Percentiles rank a stretch among this genome's conserved stretches.
Evolutionary conservation across 2,888 invertebrate species (phyloP).

Genomic region (Odontocolon sp.): DNA sequence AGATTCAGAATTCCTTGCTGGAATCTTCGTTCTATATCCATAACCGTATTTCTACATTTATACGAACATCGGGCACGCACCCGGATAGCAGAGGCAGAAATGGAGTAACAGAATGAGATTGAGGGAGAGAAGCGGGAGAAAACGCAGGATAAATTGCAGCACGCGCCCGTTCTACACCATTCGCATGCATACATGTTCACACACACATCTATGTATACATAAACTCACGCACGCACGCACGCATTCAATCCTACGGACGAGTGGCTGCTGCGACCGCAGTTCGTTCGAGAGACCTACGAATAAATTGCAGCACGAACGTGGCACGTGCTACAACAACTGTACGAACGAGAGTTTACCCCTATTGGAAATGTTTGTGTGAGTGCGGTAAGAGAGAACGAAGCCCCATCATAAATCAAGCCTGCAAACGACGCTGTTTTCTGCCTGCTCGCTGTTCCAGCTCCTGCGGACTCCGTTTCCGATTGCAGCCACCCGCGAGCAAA

Average conservation of each 20-base stretch:
- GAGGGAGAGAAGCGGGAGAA: constrained; percentile 12
- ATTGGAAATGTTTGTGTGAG: constrained; percentile 7
- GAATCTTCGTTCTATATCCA: no score
- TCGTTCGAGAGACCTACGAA: constrained; percentile 28
- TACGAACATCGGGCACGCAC: not conserved
- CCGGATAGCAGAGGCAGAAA: not conserved
- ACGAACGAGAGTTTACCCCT: constrained; percentile 32
- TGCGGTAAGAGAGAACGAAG: constrained; percentile 1
- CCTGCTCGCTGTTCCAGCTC: not conserved
- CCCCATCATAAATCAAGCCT: constrained; percentile 52
- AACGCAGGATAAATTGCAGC: constrained; percentile 48
- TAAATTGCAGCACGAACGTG: constrained; percentile 56
- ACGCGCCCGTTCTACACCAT: constrained; percentile 56
- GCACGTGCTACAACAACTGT: constrained; percentile 39
- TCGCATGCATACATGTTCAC: no score
- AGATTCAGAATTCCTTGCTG: no score
- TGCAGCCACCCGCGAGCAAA: constrained; percentile 17
- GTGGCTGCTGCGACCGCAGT: not conserved
- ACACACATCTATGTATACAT: no score
- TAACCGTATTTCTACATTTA: constrained; percentile 1
- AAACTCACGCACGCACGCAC: constrained; percentile 20
- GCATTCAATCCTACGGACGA: constrained; percentile 27
- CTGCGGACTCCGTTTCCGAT: constrained; percentile 8
- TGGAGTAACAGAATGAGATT: not conserved
- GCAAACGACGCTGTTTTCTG: no score